Evolutionary conservation across 2,113 vertebrate genomes (phyloP).

Genomic region (Climacteris rufus): DNA sequence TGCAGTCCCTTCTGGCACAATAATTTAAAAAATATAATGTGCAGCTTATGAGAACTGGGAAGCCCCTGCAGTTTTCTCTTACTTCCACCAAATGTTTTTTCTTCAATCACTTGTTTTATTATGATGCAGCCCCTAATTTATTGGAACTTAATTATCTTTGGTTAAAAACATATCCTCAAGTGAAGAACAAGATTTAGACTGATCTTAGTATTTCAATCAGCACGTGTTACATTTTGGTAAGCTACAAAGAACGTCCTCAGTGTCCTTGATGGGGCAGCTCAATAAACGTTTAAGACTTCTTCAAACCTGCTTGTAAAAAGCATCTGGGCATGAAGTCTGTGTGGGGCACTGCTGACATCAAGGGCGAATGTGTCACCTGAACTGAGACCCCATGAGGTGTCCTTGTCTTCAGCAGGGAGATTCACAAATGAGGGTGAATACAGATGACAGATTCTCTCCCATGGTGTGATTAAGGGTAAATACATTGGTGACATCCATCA

Average conservation of each 20-base stretch:
- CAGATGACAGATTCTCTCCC: neutral
- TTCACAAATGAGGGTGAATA: neutral
- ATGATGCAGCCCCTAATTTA: neutral
- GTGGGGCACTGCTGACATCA: neutral
- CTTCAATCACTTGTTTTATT: neutral
- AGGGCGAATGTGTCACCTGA: neutral
- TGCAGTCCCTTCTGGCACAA: neutral
- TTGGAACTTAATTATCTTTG: neutral
- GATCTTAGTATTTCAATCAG: neutral
- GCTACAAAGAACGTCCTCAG: neutral
- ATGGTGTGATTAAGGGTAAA: neutral
- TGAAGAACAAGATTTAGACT: neutral
- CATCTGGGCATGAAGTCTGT: neutral
- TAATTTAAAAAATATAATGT: neutral
- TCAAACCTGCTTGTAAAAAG: neutral
- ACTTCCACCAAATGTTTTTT: neutral
- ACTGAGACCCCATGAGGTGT: neutral
- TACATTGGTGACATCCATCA: neutral
- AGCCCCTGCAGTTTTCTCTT: neutral
- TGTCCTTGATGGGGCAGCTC: neutral
- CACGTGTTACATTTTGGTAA: neutral
- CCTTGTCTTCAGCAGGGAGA: neutral
- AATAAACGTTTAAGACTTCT: neutral
- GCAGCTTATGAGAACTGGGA: neutral
- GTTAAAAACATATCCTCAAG: neutral